phyloP scores from a whole-genome alignment of 2,888 invertebrate genomes.

The Agrotis puta region DNA sequence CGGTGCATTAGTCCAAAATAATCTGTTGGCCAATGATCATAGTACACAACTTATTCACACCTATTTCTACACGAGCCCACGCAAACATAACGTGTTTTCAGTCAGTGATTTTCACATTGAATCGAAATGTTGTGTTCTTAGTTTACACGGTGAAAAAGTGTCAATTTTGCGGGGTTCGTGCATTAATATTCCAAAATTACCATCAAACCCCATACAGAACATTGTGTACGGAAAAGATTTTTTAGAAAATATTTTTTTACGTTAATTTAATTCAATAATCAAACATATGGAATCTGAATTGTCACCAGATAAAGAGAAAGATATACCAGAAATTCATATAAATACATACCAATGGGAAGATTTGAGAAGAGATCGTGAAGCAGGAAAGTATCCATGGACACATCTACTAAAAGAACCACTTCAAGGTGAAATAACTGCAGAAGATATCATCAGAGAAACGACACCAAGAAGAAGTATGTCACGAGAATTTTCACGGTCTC shows the following conservation, averaged over 20 bases:
- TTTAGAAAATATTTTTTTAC: slow-evolving; percentile 44
- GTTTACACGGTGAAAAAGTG: slow-evolving; percentile 85
- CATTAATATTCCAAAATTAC: slow-evolving; percentile 66
- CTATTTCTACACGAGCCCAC: slow-evolving; percentile 90
- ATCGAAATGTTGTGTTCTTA: slow-evolving; percentile 90
- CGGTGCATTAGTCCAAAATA: slow-evolving; percentile 84
- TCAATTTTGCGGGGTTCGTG: slow-evolving; percentile 81
- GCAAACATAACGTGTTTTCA: slow-evolving; percentile 89
- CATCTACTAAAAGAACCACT: slow-evolving; percentile 93
- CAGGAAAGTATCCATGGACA: slow-evolving; percentile 96
- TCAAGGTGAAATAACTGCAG: slow-evolving; percentile 87
- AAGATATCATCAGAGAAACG: slow-evolving; percentile 87
- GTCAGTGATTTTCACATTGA: slow-evolving; percentile 86
- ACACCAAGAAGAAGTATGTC: slow-evolving; percentile 89
- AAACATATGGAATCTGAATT: slow-evolving; percentile 91
- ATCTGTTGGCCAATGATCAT: slow-evolving; percentile 83
- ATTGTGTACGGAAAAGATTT: slow-evolving; percentile 66
- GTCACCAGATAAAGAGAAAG: slow-evolving; percentile 88
- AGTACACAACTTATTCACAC: slow-evolving; percentile 89
- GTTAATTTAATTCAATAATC: slow-evolving; percentile 71
- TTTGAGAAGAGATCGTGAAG: slow-evolving; percentile 92
- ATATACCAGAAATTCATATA: slow-evolving; percentile 93
- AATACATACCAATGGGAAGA: slow-evolving; percentile 96
- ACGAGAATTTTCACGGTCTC: slow-evolving; percentile 85
- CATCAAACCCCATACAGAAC: slow-evolving; percentile 51